These are phyloP conservation scores for Cossypha dichroa DNA, from an alignment of 2,797 vertebrate species.

Conservation along the genomic window DNA sequence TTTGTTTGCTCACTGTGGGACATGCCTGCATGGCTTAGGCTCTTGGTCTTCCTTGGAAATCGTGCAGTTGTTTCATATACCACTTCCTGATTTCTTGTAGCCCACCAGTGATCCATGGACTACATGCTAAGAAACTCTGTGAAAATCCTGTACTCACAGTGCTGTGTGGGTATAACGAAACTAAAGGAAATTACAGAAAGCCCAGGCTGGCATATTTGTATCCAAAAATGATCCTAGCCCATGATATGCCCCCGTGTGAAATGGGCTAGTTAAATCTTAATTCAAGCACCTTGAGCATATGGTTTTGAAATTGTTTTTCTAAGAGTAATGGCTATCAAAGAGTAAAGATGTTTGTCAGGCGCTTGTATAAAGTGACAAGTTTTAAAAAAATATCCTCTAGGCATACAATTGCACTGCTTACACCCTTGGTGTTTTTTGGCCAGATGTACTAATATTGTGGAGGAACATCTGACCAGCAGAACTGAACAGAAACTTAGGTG, in stretches of 20 bases:
- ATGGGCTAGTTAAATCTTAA: not conserved
- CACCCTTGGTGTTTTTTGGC: not conserved
- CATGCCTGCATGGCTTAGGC: not conserved
- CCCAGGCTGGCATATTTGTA: not conserved
- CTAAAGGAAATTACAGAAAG: not conserved
- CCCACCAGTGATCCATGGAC: not conserved
- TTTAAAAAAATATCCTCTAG: not conserved
- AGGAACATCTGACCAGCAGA: not conserved
- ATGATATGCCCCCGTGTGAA: not conserved
- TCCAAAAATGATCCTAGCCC: not conserved
- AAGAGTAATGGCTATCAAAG: not conserved
- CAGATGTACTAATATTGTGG: not conserved
- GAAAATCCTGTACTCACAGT: not conserved
- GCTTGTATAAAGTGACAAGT: not conserved
- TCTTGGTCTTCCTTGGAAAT: not conserved
- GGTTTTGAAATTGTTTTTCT: conserved; percentile 17
- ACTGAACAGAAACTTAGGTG: not conserved
- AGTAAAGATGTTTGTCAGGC: not conserved
- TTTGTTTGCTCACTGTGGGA: not conserved
- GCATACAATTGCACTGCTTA: not conserved
- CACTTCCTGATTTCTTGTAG: not conserved
- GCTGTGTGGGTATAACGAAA: not conserved
- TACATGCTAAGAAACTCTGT: not conserved
- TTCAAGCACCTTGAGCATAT: not conserved
- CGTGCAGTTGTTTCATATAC: not conserved